Evolutionary conservation across 2,888 invertebrate species (phyloP).

Genomic region (Cryptocephalus primarius): DNA sequence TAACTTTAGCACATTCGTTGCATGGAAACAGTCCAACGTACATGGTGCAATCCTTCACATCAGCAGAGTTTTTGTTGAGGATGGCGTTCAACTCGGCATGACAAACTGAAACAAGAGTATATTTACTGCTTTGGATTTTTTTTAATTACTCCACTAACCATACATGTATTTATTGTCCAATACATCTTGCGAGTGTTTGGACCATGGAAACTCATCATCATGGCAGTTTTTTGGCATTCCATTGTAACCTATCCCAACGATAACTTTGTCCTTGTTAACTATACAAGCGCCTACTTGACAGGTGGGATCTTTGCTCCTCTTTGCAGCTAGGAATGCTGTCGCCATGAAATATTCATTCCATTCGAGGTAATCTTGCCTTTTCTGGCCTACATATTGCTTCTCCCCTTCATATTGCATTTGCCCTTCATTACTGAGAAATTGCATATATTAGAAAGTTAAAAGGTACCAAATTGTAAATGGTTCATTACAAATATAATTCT

Average conservation of each 20-base stretch:
- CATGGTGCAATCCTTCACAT: conserved; percentile 68
- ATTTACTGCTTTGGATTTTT: not conserved
- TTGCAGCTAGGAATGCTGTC: conserved; percentile 77
- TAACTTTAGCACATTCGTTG: conserved; percentile 94
- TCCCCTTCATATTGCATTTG: too few relatives aligned
- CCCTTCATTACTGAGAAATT: too few relatives aligned
- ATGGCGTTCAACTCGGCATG: conserved; percentile 98
- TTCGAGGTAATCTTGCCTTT: conserved; percentile 56
- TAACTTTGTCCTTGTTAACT: conserved; percentile 73
- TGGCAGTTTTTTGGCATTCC: conserved; percentile 88
- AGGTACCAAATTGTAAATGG: too few relatives aligned
- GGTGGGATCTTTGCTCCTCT: conserved; percentile 88
- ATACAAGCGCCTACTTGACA: conserved; percentile 95
- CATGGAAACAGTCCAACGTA: conserved; percentile 93
- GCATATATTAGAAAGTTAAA: too few relatives aligned
- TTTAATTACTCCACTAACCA: conserved; percentile 43
- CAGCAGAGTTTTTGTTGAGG: conserved; percentile 73
- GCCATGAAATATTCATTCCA: conserved; percentile 98
- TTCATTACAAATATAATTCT: too few relatives aligned
- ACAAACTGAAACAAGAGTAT: conserved; percentile 59
- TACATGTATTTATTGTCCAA: conserved; percentile 76
- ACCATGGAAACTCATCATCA: conserved; percentile 89
- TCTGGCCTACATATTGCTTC: conserved; percentile 25
- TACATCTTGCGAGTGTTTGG: conserved; percentile 47
- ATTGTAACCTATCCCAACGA: conserved; percentile 94